Evolutionary conservation across 2,888 invertebrate species (phyloP), one percentile per base, ranked within the genome.

Genomic region (Chironomus tentans): DNA sequence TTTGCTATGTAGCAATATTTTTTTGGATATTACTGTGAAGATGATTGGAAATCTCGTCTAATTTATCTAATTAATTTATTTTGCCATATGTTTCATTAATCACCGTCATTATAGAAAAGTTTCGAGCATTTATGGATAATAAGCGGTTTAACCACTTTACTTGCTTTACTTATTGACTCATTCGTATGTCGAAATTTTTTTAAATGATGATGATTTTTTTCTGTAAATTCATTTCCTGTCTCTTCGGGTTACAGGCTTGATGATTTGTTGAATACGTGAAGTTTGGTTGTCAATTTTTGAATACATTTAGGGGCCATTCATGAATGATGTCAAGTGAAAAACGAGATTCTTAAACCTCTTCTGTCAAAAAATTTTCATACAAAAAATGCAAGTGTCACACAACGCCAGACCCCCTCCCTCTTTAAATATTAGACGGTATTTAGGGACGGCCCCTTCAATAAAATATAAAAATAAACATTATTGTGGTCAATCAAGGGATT

Each of bases 21-120:
- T 56, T 56, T 56, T 56, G 56, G n/a, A 18, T 56, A 15, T 56
- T 38, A 15, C 7, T 56, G 56, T 56, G 38, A 38, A 38, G 38
- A 38, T 38, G 38, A 38, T 38, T 38, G 38, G 38, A 38, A 38
- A 15, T 56, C 7, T 65, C 65, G 65, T 24, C 65, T 65, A 65
- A 65, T 24, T 65, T 65, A 65, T 65, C 62, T 62, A 73, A 62
- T 73, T 62, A 62, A 18, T 73, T 73, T 56, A 71, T 71, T 71
- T 71, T 73, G 72, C 72, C 72, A 73, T 73, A 73, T 73, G 72
- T 56, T 46, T 73, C 72, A 73, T 73, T 73, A 73, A 73, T 73
- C 72, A 73, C 72, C 72, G 46, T 73, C 72, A 73, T 73, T 73
- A 73, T 56, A 73, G 24, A 73, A 18, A 22, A 50, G 61, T 62